A percentile compares a stretch with the other conserved stretches of the same genome.
Evolutionary conservation across 2,888 invertebrate species (phyloP).

Genomic region (Melieria crassipennis): DNA sequence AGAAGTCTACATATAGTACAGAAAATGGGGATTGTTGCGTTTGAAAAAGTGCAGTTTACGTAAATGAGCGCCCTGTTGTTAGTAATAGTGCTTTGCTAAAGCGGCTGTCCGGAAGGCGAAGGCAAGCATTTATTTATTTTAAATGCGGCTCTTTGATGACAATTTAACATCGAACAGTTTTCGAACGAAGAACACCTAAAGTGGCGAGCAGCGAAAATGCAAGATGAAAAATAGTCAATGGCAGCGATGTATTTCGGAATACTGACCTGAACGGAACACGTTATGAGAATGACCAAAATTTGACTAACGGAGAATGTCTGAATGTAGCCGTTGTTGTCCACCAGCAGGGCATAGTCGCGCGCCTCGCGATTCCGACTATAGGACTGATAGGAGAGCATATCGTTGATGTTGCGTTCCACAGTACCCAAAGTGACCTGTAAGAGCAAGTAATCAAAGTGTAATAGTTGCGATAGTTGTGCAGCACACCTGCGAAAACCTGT

Average conservation of each 20-base stretch:
- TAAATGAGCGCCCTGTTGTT: not conserved
- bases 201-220: slow-evolving; percentile 21
- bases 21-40: slow-evolving; percentile 6
- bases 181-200: slow-evolving; percentile 88
- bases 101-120: too few species aligned
- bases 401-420: slow-evolving; percentile 86
- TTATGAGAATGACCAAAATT: slow-evolving; percentile 81
- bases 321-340: slow-evolving; percentile 87
- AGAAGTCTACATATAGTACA: slow-evolving; percentile 1
- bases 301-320: slow-evolving; percentile 89
- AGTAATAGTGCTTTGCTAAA: too few species aligned
- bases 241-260: not conserved
- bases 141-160: slow-evolving; percentile 67
- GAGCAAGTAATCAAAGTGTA: not conserved
- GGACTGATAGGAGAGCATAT: slow-evolving; percentile 85
- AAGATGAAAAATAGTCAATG: not conserved
- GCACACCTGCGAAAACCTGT: not conserved
- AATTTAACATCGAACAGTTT: slow-evolving; percentile 86
- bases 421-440: slow-evolving; percentile 76
- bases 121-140: slow-evolving; percentile 29
- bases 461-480: not conserved
- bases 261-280: slow-evolving; percentile 77
- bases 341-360: slow-evolving; percentile 81
- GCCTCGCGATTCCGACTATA: slow-evolving; percentile 82
- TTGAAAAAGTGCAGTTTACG: not conserved